Evolutionary conservation across 2,113 vertebrate species (phyloP).

Genomic region (Etia nguti): DNA sequence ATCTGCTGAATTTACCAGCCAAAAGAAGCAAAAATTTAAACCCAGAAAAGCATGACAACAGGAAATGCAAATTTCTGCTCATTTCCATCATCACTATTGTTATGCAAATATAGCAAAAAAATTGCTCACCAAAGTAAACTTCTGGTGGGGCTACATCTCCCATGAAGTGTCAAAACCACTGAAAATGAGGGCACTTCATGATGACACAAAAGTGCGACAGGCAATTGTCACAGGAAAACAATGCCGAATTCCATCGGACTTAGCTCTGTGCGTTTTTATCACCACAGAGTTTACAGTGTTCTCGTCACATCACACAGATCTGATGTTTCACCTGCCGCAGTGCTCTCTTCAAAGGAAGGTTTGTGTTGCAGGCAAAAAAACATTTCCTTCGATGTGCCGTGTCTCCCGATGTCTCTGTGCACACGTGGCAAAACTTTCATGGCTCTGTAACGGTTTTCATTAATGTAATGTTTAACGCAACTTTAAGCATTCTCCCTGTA

Average conservation of each 20-base stretch:
- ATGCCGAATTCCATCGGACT: background rate
- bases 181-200: background rate
- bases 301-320: background rate
- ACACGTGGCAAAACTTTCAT: rapidly evolving
- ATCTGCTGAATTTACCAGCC: background rate
- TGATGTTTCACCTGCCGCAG: rapidly evolving
- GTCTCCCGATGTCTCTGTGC: background rate
- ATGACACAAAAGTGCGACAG: background rate
- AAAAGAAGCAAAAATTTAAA: background rate
- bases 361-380: background rate
- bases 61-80: background rate
- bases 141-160: background rate
- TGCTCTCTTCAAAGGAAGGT: background rate
- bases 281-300: background rate
- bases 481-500: background rate
- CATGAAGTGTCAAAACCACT: background rate
- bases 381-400: rapidly evolving
- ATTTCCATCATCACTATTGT: background rate
- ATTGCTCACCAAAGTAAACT: background rate
- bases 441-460: background rate
- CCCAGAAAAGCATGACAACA: background rate
- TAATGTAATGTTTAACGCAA: background rate
- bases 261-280: background rate
- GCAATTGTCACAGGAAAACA: background rate
- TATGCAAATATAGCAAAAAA: background rate